phyloP scores from a whole-genome alignment of 1,140 invertebrate species.

The Antheraea pernyi region DNA sequence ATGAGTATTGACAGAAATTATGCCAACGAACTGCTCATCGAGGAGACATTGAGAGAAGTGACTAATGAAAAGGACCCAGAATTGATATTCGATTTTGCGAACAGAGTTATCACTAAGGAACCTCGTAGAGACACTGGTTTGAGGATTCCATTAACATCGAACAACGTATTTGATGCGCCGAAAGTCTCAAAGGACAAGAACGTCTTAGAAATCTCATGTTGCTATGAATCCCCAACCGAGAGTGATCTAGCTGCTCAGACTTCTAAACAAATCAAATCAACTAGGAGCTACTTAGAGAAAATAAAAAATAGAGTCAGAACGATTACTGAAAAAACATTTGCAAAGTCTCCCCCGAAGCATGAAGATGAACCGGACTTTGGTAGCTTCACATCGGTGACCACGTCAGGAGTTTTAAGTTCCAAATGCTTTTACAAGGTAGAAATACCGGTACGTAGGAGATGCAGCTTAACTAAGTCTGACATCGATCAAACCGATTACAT shows the following conservation, averaged over 20 bases:
- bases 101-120: slow-evolving; percentile 60
- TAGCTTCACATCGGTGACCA: slow-evolving; percentile 81
- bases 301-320: slow-evolving; percentile 80
- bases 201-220: slow-evolving; percentile 81
- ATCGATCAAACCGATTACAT: slow-evolving; percentile 81
- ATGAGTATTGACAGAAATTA: slow-evolving; percentile 92
- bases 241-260: slow-evolving; percentile 67
- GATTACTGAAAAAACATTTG: slow-evolving; percentile 76
- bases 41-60: slow-evolving; percentile 51
- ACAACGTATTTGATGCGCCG: slow-evolving; percentile 49
- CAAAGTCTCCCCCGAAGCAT: slow-evolving; percentile 62
- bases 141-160: slow-evolving; percentile 39
- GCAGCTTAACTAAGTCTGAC: slow-evolving; percentile 82
- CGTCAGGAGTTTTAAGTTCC: slow-evolving; percentile 80
- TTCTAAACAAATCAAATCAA: slow-evolving; percentile 73
- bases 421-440: slow-evolving; percentile 54
- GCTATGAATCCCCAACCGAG: slow-evolving; percentile 78
- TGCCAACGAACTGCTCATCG: slow-evolving; percentile 49
- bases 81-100: slow-evolving; percentile 57
- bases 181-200: slow-evolving; percentile 78
- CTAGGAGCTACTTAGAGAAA: slow-evolving; percentile 80
- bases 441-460: slow-evolving; percentile 49
- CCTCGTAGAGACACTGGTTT: slow-evolving; percentile 53
- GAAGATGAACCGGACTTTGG: slow-evolving; percentile 70
- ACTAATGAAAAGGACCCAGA: slow-evolving; percentile 56